Conservation (phyloP, 2,888 invertebrate genomes). For the Pyrrhia umbra region DNA sequence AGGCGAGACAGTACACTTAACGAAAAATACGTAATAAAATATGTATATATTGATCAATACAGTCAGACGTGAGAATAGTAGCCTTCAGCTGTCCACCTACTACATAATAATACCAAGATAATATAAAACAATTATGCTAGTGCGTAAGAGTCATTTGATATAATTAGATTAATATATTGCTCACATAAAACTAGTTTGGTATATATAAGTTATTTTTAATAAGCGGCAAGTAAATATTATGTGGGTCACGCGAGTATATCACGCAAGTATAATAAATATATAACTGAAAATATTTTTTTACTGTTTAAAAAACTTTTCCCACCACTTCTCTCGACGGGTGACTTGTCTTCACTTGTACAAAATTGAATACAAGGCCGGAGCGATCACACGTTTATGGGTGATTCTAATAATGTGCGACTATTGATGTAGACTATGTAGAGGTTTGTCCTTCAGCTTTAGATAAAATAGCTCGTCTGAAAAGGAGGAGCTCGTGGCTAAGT, state of each 20-base stretch:
- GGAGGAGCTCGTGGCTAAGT: too few species aligned
- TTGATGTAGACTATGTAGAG: too few species aligned
- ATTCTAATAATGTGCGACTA: too few species aligned
- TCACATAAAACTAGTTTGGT: conserved; percentile 24
- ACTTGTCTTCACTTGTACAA: too few species aligned
- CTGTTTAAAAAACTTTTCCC: neutral
- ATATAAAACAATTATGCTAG: conserved; percentile 46
- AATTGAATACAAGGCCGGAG: too few species aligned
- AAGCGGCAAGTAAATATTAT: conserved; percentile 50
- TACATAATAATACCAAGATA: conserved; percentile 27
- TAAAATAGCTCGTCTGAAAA: too few species aligned
- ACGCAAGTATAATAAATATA: conserved; percentile 40
- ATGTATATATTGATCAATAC: conserved; percentile 14
- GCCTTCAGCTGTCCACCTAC: conserved; percentile 23
- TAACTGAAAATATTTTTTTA: conserved; percentile 16
- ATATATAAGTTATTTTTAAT: conserved; percentile 52
- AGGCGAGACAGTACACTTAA: too few species aligned
- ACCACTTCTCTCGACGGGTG: neutral
- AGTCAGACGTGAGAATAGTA: conserved; percentile 19
- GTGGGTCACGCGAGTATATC: conserved; percentile 52
- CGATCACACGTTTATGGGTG: too few species aligned
- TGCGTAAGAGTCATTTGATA: conserved; percentile 43
- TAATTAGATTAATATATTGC: conserved; percentile 55
- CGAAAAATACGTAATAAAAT: conserved; percentile 11
- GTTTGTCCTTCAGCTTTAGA: too few species aligned